Conservation (phyloP, 2,888 invertebrate genomes). For the Capitulum mitella region DNA sequence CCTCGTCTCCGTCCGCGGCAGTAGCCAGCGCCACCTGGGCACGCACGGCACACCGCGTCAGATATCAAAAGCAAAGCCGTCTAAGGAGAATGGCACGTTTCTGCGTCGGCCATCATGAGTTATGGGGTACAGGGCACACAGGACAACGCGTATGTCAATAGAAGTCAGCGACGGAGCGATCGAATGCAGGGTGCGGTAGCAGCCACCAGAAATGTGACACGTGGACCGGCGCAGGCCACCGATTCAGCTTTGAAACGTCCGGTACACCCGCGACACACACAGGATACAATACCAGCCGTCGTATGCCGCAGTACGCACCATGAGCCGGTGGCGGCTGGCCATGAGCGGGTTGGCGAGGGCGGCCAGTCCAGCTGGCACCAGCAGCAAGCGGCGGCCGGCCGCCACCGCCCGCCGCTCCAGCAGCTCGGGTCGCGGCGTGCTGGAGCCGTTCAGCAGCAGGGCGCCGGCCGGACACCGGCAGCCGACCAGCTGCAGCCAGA, state of each 20-base stretch:
- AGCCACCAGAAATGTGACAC: too few species aligned
- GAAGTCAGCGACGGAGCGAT: too few species aligned
- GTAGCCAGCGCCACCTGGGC: not conserved
- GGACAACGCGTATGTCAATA: too few species aligned
- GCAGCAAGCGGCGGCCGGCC: not conserved
- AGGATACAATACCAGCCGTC: not conserved
- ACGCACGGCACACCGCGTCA: not conserved
- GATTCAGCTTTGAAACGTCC: too few species aligned
- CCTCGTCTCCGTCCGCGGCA: not conserved
- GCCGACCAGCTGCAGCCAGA: constrained; percentile 15
- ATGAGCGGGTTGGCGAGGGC: not conserved
- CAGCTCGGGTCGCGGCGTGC: not conserved
- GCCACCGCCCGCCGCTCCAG: not conserved
- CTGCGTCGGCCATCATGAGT: too few species aligned
- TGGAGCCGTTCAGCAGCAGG: not conserved
- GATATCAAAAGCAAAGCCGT: too few species aligned
- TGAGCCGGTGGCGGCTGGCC: not conserved
- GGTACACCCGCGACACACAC: too few species aligned
- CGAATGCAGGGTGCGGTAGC: too few species aligned
- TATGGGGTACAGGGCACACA: too few species aligned
- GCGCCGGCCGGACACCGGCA: not conserved
- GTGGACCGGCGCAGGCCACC: too few species aligned
- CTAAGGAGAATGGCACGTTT: too few species aligned
- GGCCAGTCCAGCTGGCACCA: not conserved
- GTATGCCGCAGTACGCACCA: not conserved